A percentile compares a stretch with the other conserved stretches of the same genome.
These are phyloP conservation scores for Ceratina japonica DNA, from an alignment of 1,140 invertebrate genomes.

Conservation along the genomic window DNA sequence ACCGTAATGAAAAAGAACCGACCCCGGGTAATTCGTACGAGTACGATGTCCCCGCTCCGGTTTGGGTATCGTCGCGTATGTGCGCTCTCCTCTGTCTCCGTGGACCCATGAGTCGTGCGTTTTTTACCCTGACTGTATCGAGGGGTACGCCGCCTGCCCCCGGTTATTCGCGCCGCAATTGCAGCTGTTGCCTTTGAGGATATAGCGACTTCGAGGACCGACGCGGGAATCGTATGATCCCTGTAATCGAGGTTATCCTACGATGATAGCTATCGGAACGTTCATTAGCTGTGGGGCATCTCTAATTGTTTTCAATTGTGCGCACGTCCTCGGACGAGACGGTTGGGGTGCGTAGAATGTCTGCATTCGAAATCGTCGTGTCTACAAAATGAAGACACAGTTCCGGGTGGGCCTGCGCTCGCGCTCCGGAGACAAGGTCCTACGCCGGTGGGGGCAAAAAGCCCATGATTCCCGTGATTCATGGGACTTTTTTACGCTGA, in stretches of 20 bases:
- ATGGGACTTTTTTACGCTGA: slow-evolving; percentile 74
- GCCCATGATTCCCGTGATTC: slow-evolving; percentile 74
- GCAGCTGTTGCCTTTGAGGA: slow-evolving; percentile 46
- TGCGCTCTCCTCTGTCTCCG: background rate
- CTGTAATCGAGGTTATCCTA: background rate
- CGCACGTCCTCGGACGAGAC: background rate
- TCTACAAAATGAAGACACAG: slow-evolving; percentile 18
- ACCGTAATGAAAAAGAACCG: slow-evolving; percentile 77
- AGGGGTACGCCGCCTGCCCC: background rate
- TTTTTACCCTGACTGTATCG: background rate
- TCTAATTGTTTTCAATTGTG: background rate
- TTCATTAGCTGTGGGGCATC: background rate
- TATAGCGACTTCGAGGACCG: background rate
- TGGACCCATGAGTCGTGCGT: background rate
- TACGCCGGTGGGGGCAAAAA: slow-evolving; percentile 60
- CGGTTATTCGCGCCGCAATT: slow-evolving; percentile 23
- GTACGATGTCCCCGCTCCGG: slow-evolving; percentile 15
- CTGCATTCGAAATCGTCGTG: background rate
- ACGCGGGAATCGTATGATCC: background rate
- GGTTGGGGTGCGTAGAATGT: background rate
- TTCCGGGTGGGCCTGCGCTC: background rate
- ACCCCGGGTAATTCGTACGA: slow-evolving; percentile 69
- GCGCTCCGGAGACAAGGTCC: slow-evolving; percentile 64
- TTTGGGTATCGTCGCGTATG: background rate
- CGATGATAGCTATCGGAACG: background rate